A percentile compares a stretch with the other conserved stretches of the same genome.
phyloP scores from a whole-genome alignment of 2,113 vertebrate species.

The Micromys minutus region DNA sequence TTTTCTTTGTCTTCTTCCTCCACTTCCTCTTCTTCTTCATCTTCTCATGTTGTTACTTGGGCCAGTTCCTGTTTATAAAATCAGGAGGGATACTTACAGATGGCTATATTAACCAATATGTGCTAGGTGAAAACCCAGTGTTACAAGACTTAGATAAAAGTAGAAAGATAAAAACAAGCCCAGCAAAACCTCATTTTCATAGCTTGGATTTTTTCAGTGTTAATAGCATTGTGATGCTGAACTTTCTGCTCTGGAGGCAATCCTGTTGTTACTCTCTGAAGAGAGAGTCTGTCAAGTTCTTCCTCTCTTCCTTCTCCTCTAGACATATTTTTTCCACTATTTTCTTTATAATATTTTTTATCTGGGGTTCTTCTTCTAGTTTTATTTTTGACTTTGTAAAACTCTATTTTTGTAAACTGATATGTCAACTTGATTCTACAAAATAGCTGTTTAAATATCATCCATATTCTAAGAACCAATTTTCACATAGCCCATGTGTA shows the following conservation, averaged over 20 bases:
- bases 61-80: no score
- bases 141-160: background rate
- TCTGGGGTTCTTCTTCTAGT: background rate
- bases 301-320: background rate
- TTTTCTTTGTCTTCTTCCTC: no score
- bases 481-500: background rate
- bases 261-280: background rate
- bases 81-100: fast-evolving
- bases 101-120: background rate
- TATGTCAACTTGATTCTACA: background rate
- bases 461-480: background rate
- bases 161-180: background rate
- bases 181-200: background rate
- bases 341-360: background rate
- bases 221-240: background rate
- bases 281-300: background rate
- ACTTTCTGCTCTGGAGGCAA: background rate
- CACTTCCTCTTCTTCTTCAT: no score
- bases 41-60: no score
- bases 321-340: background rate
- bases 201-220: background rate
- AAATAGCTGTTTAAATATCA: background rate
- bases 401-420: background rate
- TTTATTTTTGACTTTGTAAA: background rate
- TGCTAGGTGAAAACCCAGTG: background rate